These are phyloP conservation scores for Platysteira castanea DNA, from an alignment of 2,113 vertebrate species.

Conservation along the genomic window DNA sequence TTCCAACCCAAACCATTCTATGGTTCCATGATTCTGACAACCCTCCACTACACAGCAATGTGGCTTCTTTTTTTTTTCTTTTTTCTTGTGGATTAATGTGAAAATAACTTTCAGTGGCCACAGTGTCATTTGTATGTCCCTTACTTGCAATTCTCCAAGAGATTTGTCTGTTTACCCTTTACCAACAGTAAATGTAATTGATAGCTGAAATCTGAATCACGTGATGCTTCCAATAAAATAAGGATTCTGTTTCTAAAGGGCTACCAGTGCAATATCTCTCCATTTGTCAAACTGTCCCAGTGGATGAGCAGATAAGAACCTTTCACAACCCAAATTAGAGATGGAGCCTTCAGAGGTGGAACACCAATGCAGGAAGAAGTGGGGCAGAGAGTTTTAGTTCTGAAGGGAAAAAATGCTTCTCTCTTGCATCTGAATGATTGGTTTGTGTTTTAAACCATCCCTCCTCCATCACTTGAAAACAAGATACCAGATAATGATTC, in stretches of 20 bases:
- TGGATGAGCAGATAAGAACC: background rate
- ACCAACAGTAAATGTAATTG: background rate
- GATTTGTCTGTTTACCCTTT: background rate
- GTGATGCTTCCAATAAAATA: background rate
- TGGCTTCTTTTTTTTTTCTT: background rate
- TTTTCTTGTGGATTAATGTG: background rate
- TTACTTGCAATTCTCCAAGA: background rate
- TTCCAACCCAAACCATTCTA: background rate
- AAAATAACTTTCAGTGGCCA: background rate
- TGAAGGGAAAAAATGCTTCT: background rate
- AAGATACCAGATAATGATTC: background rate
- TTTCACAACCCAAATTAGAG: background rate
- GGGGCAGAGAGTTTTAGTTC: background rate
- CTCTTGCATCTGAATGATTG: accelerated
- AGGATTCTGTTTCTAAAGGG: background rate
- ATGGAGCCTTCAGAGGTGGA: background rate
- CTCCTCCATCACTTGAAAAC: background rate
- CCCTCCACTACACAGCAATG: background rate
- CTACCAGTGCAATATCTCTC: background rate
- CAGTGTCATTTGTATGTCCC: background rate
- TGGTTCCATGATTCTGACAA: background rate
- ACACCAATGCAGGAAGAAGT: background rate
- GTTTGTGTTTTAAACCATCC: background rate
- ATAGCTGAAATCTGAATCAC: background rate
- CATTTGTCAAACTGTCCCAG: background rate